Conservation (phyloP, 2,113 vertebrate species). For the Perca fluviatilis region DNA sequence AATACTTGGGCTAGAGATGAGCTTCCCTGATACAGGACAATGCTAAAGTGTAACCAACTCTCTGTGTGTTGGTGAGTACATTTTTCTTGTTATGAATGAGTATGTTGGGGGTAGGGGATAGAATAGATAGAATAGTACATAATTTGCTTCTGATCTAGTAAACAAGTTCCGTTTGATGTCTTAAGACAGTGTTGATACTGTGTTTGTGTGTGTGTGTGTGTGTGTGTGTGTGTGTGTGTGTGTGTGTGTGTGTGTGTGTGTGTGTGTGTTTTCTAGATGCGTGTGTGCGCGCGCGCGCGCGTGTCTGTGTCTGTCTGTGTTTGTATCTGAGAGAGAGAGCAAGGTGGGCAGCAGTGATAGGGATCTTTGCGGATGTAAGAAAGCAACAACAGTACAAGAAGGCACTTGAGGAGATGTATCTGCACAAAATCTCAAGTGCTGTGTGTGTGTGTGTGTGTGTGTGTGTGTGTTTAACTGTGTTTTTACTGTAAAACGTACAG, state of each 20-base stretch:
- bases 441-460: neutral
- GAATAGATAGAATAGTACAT: constrained; percentile 29
- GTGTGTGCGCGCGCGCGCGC: too few relatives aligned
- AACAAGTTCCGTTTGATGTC: constrained; percentile 75
- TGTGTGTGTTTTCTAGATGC: too few relatives aligned
- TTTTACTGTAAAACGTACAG: constrained; percentile 1
- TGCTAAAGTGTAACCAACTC: constrained; percentile 21
- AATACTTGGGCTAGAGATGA: constrained; percentile 33
- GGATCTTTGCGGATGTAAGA: constrained; percentile 78
- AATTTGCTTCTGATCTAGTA: constrained; percentile 70
- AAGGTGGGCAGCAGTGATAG: constrained; percentile 68
- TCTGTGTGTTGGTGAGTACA: neutral
- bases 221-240: neutral
- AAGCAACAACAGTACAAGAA: constrained; percentile 71
- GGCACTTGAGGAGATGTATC: constrained; percentile 63
- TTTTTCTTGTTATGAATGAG: constrained; percentile 51
- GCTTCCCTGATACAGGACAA: constrained; percentile 40
- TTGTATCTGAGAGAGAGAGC: constrained; percentile 27
- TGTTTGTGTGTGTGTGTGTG: constrained; percentile 40
- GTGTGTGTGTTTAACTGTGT: constrained; percentile 14
- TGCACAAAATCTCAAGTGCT: constrained; percentile 59
- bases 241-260: too few relatives aligned
- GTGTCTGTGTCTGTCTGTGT: too few relatives aligned
- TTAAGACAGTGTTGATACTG: constrained; percentile 58
- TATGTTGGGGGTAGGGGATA: constrained; percentile 5